Conservation (phyloP, 2,797 vertebrate genomes). For the Sebastes cheni region DNA sequence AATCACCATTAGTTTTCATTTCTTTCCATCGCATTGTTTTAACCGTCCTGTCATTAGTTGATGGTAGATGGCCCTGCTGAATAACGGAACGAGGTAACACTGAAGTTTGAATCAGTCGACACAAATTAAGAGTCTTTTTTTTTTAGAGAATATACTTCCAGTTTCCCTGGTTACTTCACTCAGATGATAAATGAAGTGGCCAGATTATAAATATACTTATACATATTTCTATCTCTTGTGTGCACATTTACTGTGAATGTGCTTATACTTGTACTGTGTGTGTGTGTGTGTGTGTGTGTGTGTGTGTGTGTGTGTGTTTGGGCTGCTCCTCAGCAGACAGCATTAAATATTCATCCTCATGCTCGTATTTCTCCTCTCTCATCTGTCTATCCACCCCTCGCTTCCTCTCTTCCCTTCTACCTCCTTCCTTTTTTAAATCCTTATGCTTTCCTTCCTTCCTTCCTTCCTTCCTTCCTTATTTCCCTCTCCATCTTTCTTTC, state of each 20-base stretch:
- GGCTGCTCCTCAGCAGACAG: slow-evolving; percentile 75
- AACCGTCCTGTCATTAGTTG: neutral
- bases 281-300: slow-evolving; percentile 19
- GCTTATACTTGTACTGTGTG: neutral
- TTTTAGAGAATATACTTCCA: too few species aligned
- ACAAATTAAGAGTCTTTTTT: neutral
- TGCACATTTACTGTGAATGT: neutral
- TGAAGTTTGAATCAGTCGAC: neutral
- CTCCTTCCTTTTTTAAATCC: slow-evolving; percentile 15
- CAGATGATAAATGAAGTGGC: neutral
- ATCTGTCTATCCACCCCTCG: slow-evolving; percentile 54
- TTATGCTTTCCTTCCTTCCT: neutral
- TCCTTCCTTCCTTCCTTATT: too few species aligned
- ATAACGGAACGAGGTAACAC: neutral
- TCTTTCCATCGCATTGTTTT: too few species aligned
- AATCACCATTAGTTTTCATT: too few species aligned
- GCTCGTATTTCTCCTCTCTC: slow-evolving; percentile 63
- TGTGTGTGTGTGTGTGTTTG: slow-evolving; percentile 39
- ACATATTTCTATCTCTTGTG: neutral
- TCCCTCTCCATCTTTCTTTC: neutral
- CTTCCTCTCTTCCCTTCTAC: slow-evolving; percentile 35
- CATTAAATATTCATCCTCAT: slow-evolving; percentile 84
- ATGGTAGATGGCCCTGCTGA: neutral
- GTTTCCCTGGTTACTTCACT: neutral
- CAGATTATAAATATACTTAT: neutral